Evolutionary conservation across 2,113 vertebrate genomes (phyloP), one percentile per base, ranked within the genome.

Genomic region (Tenebrosternarchus preto): DNA sequence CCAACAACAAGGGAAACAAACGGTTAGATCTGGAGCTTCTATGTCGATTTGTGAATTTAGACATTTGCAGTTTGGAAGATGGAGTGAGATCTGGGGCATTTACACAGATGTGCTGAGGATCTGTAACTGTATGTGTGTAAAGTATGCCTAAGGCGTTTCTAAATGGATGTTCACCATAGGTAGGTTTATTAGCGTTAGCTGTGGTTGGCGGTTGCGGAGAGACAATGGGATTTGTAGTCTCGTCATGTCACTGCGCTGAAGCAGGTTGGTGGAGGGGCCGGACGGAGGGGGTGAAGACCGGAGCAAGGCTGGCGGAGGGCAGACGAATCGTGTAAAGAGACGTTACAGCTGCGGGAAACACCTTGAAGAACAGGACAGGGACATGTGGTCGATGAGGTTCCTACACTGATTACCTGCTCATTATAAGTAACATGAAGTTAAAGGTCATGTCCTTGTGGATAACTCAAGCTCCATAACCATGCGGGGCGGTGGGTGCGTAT

Each of bases 401-500:
- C 33, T 68, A 68, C 33, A 61, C 46, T 25, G 66, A 78, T 78
- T 70, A 59, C 55, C 67, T 78, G 76, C 31, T 70, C 76, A 60
- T 78, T 70, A 78, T 22, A 60, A 24, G 59, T 60, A 78, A 59
- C 5, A 19, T 39, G 64, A 39, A 39, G 31, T 39, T 20, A 78
- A 59, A 70, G 55, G 59, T 66, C n/a, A 11, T 68, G 4, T 70
- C 11, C 53, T 43, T 43, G 46, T 80, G 55, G 39, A 39, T 9
- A 73, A 59, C 64, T 66, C 70, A 66, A 12, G 22, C 67, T 56
- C 27, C 3, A 17, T 73, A 80, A 73, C 74, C 70, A 73, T 16
- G 66, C 43, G 56, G 78, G 60, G 73, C 78, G n/a, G 78, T 27
- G 70, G 27, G 46, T 82, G 60, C 68, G 33, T 11, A 36, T n/a